A percentile compares a stretch with the other conserved stretches of the same genome.
Conservation (phyloP, 2,888 invertebrate species). For the Aphidoletes aphidimyza region DNA sequence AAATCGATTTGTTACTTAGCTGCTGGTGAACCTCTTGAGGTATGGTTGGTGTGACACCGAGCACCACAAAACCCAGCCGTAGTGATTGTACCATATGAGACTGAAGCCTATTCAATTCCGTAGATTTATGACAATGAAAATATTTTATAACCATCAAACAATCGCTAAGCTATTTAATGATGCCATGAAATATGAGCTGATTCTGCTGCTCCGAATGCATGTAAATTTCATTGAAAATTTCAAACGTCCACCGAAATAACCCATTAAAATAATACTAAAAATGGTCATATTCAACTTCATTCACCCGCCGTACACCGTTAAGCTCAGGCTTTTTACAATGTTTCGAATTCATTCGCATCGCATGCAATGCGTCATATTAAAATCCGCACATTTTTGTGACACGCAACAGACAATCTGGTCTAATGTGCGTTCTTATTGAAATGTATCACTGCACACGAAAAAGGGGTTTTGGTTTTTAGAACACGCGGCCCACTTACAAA, state of each 20-base stretch:
- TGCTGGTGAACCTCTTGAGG: background rate
- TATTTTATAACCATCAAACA: slow-evolving; percentile 33
- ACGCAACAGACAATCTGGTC: too few species aligned
- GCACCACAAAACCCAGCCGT: background rate
- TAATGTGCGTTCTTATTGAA: too few species aligned
- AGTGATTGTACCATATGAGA: too few species aligned
- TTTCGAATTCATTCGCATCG: background rate
- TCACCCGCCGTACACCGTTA: background rate
- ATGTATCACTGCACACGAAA: background rate
- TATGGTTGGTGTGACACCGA: background rate
- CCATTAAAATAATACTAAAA: background rate
- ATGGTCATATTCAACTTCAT: slow-evolving; percentile 12
- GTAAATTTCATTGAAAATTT: too few species aligned
- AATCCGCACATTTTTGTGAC: background rate
- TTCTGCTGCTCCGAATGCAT: too few species aligned
- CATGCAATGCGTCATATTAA: background rate
- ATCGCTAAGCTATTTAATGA: slow-evolving; percentile 37
- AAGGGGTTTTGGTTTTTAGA: slow-evolving; percentile 1
- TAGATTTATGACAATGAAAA: slow-evolving; percentile 18
- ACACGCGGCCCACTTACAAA: background rate
- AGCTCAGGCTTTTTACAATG: too few species aligned
- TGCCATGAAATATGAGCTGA: background rate
- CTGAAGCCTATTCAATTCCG: background rate
- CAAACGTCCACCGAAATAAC: background rate
- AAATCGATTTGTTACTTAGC: background rate